Evolutionary conservation across 2,113 vertebrate species (phyloP), one percentile per base, ranked within the genome.

Genomic region (Aptenodytes patagonicus): DNA sequence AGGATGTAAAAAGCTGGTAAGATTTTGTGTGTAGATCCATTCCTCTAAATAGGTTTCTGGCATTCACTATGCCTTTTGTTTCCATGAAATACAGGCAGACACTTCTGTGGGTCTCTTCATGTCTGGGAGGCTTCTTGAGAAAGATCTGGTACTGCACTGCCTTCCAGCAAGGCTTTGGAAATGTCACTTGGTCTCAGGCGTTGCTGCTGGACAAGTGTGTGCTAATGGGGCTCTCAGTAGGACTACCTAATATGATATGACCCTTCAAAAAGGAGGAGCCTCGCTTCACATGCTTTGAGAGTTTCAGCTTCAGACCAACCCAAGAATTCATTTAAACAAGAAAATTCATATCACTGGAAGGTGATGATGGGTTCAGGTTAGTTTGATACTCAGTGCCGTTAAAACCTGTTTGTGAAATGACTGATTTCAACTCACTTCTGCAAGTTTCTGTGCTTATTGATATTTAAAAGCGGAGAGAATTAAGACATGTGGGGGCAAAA

Each of bases 401-500:
- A 84, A 58, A 95, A 75, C 4, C n/a, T 40, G 15, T 25, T 24
- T 55, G 51, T 26, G 65, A 84, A 80, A 47, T 20, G 42, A 19
- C 31, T 31, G 14, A 29, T 94, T 83, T 76, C 49, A 61, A 7
- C 13, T 47, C 32, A 40, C 2, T 75, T 64, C n/a, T 78, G 11
- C 26, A 78, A 60, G 17, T 75, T 62, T 60, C 60, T 42, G 11
- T 21, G 17, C 38, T 65, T 81, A 19, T 17, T 81, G 26, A 55
- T 17, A 31, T 40, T 13, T 79, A 46, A 76, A 87, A 88, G 32
- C 22, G 82, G 42, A 73, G 65, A 38, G 1, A 73, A 89, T 40
- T 40, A 46, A 78, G 29, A 47, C 2, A 12, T 0, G 0, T 49
- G 25, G 15, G 19, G 7, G 3, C 2, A 83, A 62, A 58, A 89